Conservation (phyloP, 2,113 vertebrate species). For the Onychostoma macrolepis region DNA sequence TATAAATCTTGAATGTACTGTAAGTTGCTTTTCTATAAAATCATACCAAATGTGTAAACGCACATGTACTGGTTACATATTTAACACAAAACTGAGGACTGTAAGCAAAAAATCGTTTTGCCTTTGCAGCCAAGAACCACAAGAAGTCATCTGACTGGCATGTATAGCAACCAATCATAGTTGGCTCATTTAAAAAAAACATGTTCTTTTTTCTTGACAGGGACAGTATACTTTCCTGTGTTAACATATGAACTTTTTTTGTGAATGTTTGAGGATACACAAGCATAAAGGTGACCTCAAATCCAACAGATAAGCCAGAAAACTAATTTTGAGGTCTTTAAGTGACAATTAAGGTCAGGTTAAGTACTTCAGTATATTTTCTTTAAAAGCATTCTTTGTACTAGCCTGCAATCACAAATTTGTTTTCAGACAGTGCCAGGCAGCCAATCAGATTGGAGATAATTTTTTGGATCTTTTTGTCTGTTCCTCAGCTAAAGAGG, state of each 20-base stretch:
- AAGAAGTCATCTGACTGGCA: neutral
- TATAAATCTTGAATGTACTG: neutral
- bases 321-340: neutral
- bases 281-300: neutral
- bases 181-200: neutral
- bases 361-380: neutral
- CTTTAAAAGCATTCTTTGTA: neutral
- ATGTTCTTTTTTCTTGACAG: neutral
- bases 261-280: neutral
- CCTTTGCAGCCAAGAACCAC: neutral
- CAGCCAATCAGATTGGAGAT: neutral
- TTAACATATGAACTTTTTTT: neutral
- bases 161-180: neutral
- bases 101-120: neutral
- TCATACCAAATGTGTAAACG: neutral
- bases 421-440: neutral
- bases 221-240: neutral
- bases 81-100: too few species aligned
- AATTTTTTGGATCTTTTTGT: neutral
- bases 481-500: neutral
- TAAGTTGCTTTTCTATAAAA: neutral
- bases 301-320: neutral
- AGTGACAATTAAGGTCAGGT: neutral
- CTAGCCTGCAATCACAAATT: neutral
- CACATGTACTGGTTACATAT: neutral